These are phyloP conservation scores for Gymnocypris eckloni DNA, from an alignment of 2,797 vertebrate species.

Conservation along the genomic window DNA sequence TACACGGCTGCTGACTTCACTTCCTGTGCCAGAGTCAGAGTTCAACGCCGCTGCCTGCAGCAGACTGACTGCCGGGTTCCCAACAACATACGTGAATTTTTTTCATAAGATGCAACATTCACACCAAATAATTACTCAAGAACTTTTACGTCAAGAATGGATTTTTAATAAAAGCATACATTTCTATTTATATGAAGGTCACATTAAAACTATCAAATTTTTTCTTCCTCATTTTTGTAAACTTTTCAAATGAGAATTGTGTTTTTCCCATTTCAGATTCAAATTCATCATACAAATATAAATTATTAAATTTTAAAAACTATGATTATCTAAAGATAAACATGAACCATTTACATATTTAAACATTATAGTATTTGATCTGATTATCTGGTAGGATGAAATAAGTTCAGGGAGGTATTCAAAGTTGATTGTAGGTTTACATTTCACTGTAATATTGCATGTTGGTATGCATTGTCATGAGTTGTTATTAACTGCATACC, in stretches of 20 bases:
- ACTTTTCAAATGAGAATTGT: neutral
- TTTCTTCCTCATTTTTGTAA: neutral
- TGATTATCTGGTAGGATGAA: neutral
- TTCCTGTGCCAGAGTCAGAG: slow-evolving; percentile 68
- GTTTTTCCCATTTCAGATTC: neutral
- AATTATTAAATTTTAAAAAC: neutral
- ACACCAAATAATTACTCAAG: neutral
- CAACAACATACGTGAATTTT: neutral
- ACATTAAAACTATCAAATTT: neutral
- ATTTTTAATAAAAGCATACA: neutral
- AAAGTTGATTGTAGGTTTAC: neutral
- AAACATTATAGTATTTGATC: neutral
- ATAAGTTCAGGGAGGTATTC: neutral
- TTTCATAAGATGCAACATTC: neutral
- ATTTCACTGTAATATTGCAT: neutral
- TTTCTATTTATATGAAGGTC: neutral
- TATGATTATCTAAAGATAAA: neutral
- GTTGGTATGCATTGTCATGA: neutral
- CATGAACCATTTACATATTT: neutral
- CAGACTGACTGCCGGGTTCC: slow-evolving; percentile 17
- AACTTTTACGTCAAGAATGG: neutral
- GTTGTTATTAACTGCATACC: neutral
- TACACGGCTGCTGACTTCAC: slow-evolving; percentile 58
- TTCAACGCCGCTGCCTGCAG: slow-evolving; percentile 69
- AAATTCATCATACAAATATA: neutral